These are phyloP conservation scores for Ichneumoninae sp. DNA, from an alignment of 2,888 invertebrate species.

Conservation along the genomic window DNA sequence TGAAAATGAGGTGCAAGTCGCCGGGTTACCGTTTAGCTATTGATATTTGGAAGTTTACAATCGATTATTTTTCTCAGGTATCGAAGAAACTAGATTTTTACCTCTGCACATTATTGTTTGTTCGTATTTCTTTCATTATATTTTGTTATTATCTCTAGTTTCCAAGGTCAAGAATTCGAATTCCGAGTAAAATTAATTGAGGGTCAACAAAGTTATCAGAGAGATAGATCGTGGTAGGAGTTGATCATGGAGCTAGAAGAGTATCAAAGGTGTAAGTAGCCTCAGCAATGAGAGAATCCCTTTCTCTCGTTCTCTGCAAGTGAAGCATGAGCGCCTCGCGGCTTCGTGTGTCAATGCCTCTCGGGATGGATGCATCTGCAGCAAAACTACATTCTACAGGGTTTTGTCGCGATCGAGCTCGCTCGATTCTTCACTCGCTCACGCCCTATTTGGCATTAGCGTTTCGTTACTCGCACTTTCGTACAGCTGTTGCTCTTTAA, in stretches of 20 bases:
- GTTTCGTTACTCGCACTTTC: constrained; percentile 81
- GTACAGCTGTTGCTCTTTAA: constrained; percentile 30
- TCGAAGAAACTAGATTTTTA: not conserved
- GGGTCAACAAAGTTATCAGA: not conserved
- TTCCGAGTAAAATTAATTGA: not conserved
- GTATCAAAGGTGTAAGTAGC: constrained; percentile 54
- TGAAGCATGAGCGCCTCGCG: constrained; percentile 18
- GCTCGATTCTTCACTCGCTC: constrained; percentile 62
- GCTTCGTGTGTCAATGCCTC: constrained; percentile 41
- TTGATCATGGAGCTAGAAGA: not conserved
- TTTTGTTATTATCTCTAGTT: not conserved
- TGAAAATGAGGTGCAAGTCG: not conserved
- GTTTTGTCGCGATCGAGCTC: constrained; percentile 71
- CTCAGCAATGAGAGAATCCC: constrained; percentile 58
- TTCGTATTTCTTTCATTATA: not conserved
- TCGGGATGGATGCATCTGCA: constrained; percentile 45
- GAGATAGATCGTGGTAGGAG: not conserved
- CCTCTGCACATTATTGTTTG: not conserved
- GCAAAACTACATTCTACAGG: constrained; percentile 74
- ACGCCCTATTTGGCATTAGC: constrained; percentile 77
- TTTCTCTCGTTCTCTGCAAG: constrained; percentile 56
- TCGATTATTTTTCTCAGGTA: not conserved
- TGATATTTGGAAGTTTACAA: not conserved
- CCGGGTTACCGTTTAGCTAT: not conserved
- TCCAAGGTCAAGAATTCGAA: not conserved